Conservation (phyloP, 2,113 vertebrate genomes). For the Podarcis muralis region DNA sequence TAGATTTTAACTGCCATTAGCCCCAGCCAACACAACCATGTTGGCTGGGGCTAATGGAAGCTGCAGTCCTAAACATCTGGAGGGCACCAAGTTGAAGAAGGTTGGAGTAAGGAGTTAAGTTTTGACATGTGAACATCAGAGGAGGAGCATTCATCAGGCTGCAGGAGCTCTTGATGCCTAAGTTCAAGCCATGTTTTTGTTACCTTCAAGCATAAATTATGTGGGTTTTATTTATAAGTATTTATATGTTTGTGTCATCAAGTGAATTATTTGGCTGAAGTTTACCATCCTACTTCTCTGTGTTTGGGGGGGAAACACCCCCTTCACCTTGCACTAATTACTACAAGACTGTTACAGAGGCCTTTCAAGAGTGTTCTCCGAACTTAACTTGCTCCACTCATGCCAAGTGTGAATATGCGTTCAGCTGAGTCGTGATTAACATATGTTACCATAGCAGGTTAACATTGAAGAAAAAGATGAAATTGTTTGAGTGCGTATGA, state of each 20-base stretch:
- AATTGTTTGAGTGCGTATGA: constrained; percentile 25
- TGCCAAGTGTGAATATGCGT: constrained; percentile 40
- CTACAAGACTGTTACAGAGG: constrained; percentile 59
- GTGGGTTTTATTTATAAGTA: constrained; percentile 70
- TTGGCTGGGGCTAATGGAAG: too few relatives aligned
- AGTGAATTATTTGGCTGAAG: constrained; percentile 61
- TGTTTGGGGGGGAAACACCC: constrained; percentile 7
- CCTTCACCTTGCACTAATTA: constrained; percentile 60
- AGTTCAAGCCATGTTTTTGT: constrained; percentile 51
- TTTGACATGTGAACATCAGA: constrained; percentile 27
- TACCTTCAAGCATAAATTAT: constrained; percentile 36
- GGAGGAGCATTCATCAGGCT: constrained; percentile 34
- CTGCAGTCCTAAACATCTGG: too few relatives aligned
- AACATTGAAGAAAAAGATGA: background rate
- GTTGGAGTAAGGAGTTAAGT: constrained; percentile 12
- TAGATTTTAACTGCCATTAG: too few relatives aligned
- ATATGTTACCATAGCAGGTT: constrained; percentile 40
- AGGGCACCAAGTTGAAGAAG: too few relatives aligned
- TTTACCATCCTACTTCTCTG: constrained; percentile 47
- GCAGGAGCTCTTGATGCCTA: constrained; percentile 39
- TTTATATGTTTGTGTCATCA: constrained; percentile 70
- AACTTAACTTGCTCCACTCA: constrained; percentile 51
- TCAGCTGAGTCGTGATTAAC: constrained; percentile 51
- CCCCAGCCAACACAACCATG: too few relatives aligned
- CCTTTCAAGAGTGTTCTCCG: constrained; percentile 60